Conservation (phyloP, 1,140 invertebrate genomes). For the Ips nitidus region DNA sequence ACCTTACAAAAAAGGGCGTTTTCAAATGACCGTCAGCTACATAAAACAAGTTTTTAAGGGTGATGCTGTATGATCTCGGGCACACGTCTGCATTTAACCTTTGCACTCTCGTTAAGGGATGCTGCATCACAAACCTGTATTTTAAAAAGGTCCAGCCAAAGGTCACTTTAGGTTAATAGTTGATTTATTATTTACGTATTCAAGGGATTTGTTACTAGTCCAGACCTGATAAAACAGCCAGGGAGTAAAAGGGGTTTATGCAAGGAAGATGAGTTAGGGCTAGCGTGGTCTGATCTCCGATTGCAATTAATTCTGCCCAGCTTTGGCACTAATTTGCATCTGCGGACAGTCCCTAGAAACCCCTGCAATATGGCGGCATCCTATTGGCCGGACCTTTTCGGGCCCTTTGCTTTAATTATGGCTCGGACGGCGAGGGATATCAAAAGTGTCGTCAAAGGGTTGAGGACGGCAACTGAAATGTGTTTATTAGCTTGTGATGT, state of each 20-base stretch:
- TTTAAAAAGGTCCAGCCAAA: too few relatives aligned
- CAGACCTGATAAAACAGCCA: not conserved
- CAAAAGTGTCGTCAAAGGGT: constrained; percentile 33
- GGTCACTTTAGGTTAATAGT: too few relatives aligned
- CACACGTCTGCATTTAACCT: constrained; percentile 33
- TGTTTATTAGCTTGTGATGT: constrained; percentile 17
- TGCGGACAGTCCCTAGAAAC: constrained; percentile 45
- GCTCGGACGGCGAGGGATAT: constrained; percentile 28
- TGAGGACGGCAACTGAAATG: constrained; percentile 13
- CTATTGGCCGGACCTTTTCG: constrained; percentile 19
- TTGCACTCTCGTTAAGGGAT: constrained; percentile 12
- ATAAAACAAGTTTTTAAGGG: not conserved
- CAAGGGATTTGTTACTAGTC: not conserved
- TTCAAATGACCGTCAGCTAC: too few relatives aligned
- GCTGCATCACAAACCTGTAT: not conserved
- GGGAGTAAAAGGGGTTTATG: not conserved
- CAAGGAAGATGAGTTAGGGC: constrained; percentile 12
- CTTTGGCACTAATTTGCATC: constrained; percentile 52
- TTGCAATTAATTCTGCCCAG: constrained; percentile 51
- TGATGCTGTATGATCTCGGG: not conserved
- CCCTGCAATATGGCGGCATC: constrained; percentile 3
- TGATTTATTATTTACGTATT: constrained; percentile 5
- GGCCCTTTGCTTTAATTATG: constrained; percentile 29
- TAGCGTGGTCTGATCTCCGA: constrained; percentile 48
- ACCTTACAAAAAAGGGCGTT: too few relatives aligned